These are phyloP conservation scores for Altica lythri DNA, from an alignment of 2,888 invertebrate species.

Conservation along the genomic window DNA sequence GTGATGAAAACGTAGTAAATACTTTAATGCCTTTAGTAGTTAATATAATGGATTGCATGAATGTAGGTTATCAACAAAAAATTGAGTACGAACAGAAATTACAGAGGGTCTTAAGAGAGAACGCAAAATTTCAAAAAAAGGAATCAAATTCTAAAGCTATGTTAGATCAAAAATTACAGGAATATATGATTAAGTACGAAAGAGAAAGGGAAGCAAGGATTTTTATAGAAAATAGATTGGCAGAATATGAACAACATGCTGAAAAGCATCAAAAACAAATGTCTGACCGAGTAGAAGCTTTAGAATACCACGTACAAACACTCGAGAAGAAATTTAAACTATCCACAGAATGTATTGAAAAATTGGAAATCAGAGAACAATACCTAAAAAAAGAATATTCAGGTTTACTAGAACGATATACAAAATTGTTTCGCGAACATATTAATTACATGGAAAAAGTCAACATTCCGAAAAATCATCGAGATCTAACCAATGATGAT, in stretches of 20 bases:
- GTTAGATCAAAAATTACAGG: neutral
- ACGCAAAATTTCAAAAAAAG: neutral
- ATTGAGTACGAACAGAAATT: conserved; percentile 2
- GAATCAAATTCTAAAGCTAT: neutral
- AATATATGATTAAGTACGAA: conserved; percentile 1
- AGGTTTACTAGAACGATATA: neutral
- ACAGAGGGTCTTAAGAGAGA: neutral
- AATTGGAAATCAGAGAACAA: neutral
- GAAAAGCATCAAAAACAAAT: neutral
- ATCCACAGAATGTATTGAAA: conserved; percentile 1
- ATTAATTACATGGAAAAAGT: conserved; percentile 1
- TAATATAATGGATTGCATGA: conserved; percentile 13
- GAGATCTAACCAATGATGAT: too few species aligned
- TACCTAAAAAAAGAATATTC: conserved; percentile 7
- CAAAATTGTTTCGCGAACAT: conserved; percentile 1
- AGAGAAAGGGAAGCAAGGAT: neutral
- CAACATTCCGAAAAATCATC: neutral
- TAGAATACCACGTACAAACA: conserved; percentile 3
- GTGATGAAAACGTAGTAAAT: conserved; percentile 1
- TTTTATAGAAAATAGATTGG: neutral
- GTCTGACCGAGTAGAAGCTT: neutral
- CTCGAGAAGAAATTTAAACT: conserved; percentile 2
- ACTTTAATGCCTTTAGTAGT: conserved; percentile 7
- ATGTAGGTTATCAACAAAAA: conserved; percentile 2
- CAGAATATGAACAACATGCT: neutral